These are phyloP conservation scores for Gastrophysa polygoni DNA, from an alignment of 2,888 invertebrate genomes.

Conservation along the genomic window DNA sequence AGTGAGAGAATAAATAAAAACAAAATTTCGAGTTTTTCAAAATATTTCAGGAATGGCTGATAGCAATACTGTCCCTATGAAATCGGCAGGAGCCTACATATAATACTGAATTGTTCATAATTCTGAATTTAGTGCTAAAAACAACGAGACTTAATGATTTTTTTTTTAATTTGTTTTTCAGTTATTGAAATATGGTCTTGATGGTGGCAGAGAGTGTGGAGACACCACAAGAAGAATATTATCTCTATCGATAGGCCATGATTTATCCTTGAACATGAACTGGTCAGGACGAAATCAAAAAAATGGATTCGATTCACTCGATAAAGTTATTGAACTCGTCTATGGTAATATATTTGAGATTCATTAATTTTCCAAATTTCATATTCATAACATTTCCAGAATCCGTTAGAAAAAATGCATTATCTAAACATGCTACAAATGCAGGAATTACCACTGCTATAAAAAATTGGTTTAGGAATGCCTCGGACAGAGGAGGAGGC, in stretches of 20 bases:
- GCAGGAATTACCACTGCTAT: conserved; percentile 11
- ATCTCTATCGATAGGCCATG: background rate
- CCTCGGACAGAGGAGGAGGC: conserved; percentile 5
- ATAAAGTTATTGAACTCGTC: background rate
- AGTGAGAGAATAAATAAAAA: too few relatives aligned
- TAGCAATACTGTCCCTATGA: too few relatives aligned
- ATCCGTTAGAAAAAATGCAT: conserved; percentile 14
- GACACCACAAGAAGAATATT: background rate
- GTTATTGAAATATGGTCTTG: too few relatives aligned
- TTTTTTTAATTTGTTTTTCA: background rate
- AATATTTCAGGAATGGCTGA: too few relatives aligned
- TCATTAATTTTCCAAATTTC: background rate
- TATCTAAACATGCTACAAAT: conserved; percentile 8
- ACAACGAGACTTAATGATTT: too few relatives aligned
- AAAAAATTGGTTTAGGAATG: conserved; percentile 11
- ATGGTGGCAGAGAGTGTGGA: background rate
- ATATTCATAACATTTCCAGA: conserved; percentile 4
- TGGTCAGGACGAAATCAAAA: background rate
- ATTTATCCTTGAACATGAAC: background rate
- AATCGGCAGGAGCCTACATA: too few relatives aligned
- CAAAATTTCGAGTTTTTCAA: too few relatives aligned
- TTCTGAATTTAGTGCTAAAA: too few relatives aligned
- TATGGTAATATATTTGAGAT: background rate
- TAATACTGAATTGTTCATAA: too few relatives aligned
- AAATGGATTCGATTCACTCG: background rate